Base-by-base conservation (phyloP, 2,113 vertebrate genomes). In the Calyptomena viridis region DNA sequence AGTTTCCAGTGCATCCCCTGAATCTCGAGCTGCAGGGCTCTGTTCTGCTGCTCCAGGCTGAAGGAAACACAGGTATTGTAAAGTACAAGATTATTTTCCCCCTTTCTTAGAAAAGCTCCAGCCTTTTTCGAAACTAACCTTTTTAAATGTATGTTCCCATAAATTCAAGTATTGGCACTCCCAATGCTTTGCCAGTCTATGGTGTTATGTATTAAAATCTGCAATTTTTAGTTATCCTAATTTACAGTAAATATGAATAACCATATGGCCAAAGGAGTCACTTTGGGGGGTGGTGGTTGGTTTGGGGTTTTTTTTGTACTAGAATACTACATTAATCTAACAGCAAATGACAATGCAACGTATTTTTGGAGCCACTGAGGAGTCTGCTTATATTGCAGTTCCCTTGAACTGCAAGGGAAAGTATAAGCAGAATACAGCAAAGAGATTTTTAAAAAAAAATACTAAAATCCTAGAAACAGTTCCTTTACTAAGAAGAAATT, bases 41-140 rank as follows among this genome's bases (percentile, higher is more conserved):
- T 97, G 28, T 98, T 98, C 84, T 93, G 91, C 88, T 98, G 97
- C 96, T 99, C 98, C 72, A 99, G 94, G 84, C 99, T 99, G 94
- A 17, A 60, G 64, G 83, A 84, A 82, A n/a, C 63, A 55, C 22
- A 49, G 12, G 58, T 28, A 13, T 2, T 39, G 40, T 24, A n/a
- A 68, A 72, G 49, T 11, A 85, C 20, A 20, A 27, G 8, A 3
- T 22, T 31, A 35, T 52, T 31, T 2, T 1, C 6, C 28, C 39
- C 37, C 21, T 55, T 50, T 23, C n/a, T 44, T 50, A 33, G 66
- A 35, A 64, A 53, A 27, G 5, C 74, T 47, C 2, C 24, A 42
- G 30, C n/a, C 12, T 68, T 69, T 87, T 68, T 74, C 14, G 55
- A 58, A 55, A 30, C 46, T 71, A 66, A 35, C 22, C 19, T 58